Conservation (phyloP, 1,140 invertebrate species). For the Acromyrmex charruanus region DNA sequence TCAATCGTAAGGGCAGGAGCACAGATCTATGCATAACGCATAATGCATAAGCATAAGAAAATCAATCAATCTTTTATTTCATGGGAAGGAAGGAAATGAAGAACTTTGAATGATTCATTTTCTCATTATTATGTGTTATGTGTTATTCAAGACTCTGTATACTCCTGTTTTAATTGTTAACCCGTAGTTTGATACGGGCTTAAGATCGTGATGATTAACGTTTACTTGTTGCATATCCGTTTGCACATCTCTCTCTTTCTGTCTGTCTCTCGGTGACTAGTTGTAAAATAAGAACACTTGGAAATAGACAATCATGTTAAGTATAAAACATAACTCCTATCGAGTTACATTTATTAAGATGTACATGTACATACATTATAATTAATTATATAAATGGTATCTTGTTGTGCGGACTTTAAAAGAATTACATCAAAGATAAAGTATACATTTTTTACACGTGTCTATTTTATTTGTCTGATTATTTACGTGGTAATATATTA, state of each 20-base stretch:
- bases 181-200: not conserved
- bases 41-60: too few relatives aligned
- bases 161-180: too few relatives aligned
- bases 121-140: too few relatives aligned
- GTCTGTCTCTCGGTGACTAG: not conserved
- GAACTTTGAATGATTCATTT: too few relatives aligned
- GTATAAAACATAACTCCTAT: not conserved
- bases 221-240: conserved; percentile 69
- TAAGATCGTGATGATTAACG: conserved; percentile 58
- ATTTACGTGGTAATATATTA: not conserved
- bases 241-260: conserved; percentile 52
- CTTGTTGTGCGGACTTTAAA: not conserved
- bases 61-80: too few relatives aligned
- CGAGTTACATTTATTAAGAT: conserved; percentile 6
- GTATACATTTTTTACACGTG: not conserved
- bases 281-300: conserved; percentile 49
- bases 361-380: not conserved
- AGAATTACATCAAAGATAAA: not conserved
- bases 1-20: too few relatives aligned
- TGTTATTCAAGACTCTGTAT: too few relatives aligned
- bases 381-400: conserved; percentile 3
- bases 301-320: not conserved
- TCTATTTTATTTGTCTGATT: not conserved
- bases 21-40: too few relatives aligned
- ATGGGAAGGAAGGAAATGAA: too few relatives aligned